Base-by-base conservation (phyloP, 2,113 vertebrate species). In the Antechinus stuartii region DNA sequence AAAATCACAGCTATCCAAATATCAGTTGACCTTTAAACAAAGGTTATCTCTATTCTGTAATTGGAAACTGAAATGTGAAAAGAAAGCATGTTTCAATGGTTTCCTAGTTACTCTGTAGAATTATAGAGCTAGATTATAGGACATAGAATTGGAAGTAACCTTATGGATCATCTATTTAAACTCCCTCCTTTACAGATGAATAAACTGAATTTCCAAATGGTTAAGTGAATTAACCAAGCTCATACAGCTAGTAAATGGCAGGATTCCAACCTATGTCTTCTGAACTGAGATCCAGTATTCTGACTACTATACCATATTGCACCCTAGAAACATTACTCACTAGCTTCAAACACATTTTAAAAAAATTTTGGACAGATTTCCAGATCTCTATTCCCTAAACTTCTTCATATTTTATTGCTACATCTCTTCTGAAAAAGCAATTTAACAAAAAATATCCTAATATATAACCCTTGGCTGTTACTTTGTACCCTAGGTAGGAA, bases 11-110 rank as follows among this genome's bases (percentile, higher is more conserved):
- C 11, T 89, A 50, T 89, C 68, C n/a, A 54, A 76, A 93, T 8
- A 92, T 89, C 53, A 54, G 35, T 92, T 93, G 92, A 95, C 90
- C 90, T 96, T 96, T 93, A 95, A 84, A 53, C 47, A 97, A 95
- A 93, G 47, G 35, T 3, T n/a, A 52, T 47, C 76, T 92, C 93
- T 42, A 96, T 93, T 94, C 54, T 92, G 90, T 93, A 94, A 94
- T 14, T 56, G 50, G 54, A 23, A 93, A 5, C 11, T 91, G 23
- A 3, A 35, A 91, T 46, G 61, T 10, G 27, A 9, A 42, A 27
- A 95, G 42, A 22, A 52, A 95, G 47, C 53, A 76, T 89, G 35
- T 47, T 46, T 90, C 94, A 10, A 24, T 50, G n/a, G 95, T 76
- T 68, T 90, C 61, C 57, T 94, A 2, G 89, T 26, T 6, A 11